These are phyloP conservation scores for Chelonus formosanus DNA, from an alignment of 2,888 invertebrate species.

Conservation along the genomic window DNA sequence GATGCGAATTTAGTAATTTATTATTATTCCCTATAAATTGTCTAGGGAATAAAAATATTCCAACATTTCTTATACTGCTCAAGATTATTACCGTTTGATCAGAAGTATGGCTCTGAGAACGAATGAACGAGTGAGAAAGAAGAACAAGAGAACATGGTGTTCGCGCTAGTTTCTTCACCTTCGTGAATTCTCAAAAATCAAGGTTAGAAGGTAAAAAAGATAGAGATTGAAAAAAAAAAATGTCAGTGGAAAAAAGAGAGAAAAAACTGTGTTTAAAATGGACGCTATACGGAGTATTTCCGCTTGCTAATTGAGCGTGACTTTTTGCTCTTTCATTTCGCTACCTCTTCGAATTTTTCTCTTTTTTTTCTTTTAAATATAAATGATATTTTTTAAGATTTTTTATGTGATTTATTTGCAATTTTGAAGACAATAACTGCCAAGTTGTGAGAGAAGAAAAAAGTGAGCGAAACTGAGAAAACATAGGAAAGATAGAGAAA, in stretches of 20 bases:
- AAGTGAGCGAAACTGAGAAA: no score
- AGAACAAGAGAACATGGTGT: slow-evolving; percentile 17
- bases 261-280: slow-evolving; percentile 47
- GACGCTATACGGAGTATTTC: slow-evolving; percentile 50
- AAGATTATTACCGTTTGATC: neutral
- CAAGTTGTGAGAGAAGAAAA: no score
- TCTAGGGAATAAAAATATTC: no score
- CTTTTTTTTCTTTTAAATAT: slow-evolving; percentile 11
- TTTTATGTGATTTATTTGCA: slow-evolving; percentile 2
- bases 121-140: slow-evolving; percentile 12
- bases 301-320: slow-evolving; percentile 52
- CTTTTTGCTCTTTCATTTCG: slow-evolving; percentile 39
- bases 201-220: slow-evolving; percentile 21
- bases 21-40: no score
- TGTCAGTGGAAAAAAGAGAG: slow-evolving; percentile 3
- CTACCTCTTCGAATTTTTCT: slow-evolving; percentile 4
- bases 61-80: no score
- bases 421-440: neutral
- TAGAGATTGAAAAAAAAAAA: slow-evolving; percentile 17
- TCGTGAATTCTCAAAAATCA: slow-evolving; percentile 30
- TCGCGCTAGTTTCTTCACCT: slow-evolving; percentile 23
- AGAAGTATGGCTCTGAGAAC: neutral
- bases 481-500: slow-evolving; percentile 7
- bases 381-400: neutral
- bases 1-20: no score